Conservation (phyloP, 2,113 vertebrate genomes). For the Pomatorhinus ruficollis region DNA sequence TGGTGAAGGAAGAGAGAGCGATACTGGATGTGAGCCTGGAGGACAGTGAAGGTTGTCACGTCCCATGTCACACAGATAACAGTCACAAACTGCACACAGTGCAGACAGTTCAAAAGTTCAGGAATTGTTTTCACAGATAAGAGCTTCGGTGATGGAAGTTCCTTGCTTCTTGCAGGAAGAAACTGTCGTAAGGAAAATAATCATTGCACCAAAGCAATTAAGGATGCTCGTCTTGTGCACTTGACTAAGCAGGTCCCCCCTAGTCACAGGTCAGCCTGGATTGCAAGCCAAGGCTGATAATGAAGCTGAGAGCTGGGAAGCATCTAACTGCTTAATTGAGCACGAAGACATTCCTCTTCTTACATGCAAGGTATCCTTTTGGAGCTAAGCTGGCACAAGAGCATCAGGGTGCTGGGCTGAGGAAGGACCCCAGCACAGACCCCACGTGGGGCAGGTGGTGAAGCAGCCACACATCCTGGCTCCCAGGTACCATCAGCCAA, state of each 20-base stretch:
- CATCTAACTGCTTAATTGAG: slow-evolving; percentile 23
- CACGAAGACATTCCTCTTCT: neutral
- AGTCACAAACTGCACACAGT: neutral
- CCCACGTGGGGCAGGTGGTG: rapidly evolving
- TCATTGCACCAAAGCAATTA: slow-evolving; percentile 13
- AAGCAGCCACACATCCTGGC: neutral
- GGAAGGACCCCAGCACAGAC: neutral
- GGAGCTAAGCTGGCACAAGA: neutral
- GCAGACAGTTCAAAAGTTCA: slow-evolving; percentile 3
- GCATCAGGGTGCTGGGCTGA: neutral
- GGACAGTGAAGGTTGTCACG: neutral
- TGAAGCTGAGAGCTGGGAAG: neutral
- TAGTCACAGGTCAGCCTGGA: slow-evolving; percentile 5
- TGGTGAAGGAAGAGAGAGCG: neutral
- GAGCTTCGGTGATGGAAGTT: neutral
- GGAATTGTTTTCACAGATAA: slow-evolving; percentile 36
- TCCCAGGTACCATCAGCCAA: neutral
- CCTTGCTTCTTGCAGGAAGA: neutral
- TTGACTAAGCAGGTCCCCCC: slow-evolving; percentile 8
- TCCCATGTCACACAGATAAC: neutral
- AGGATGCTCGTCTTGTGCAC: neutral
- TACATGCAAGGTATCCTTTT: neutral
- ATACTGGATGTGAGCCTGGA: neutral
- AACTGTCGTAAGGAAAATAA: neutral
- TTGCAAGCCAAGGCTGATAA: neutral